Evolutionary conservation across 2,888 invertebrate genomes (phyloP).

Genomic region (Rhyacophila evoluta): DNA sequence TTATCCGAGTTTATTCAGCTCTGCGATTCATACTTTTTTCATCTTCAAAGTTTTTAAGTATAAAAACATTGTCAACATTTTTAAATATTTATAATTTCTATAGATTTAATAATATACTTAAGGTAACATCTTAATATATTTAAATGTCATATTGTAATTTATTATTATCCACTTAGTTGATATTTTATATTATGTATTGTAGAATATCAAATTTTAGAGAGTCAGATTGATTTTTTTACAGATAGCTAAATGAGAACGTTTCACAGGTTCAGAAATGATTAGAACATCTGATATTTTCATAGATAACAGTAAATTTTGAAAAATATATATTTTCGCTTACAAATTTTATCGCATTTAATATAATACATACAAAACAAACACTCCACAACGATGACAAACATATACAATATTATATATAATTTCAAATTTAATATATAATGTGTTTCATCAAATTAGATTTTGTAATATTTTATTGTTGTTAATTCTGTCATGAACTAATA

Average conservation of each 20-base stretch:
- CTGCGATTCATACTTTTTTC: constrained; percentile 28
- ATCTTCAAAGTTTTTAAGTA: constrained; percentile 53
- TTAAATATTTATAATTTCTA: constrained; percentile 51
- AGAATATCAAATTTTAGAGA: constrained; percentile 43
- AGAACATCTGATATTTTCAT: neutral
- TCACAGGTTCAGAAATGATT: neutral
- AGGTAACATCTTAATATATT: constrained; percentile 48
- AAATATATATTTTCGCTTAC: constrained; percentile 1
- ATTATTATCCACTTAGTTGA: constrained; percentile 42
- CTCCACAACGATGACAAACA: neutral
- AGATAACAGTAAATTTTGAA: constrained; percentile 14
- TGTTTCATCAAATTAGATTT: neutral
- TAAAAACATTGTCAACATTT: constrained; percentile 55
- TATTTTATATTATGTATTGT: constrained; percentile 43
- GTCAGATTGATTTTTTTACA: constrained; percentile 35
- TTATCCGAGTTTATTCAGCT: neutral
- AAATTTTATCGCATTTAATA: neutral
- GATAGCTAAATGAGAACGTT: neutral
- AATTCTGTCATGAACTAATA: neutral
- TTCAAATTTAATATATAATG: neutral
- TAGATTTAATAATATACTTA: constrained; percentile 53
- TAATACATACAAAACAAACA: neutral
- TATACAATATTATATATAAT: neutral
- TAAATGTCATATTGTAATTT: constrained; percentile 40
- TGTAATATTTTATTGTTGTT: neutral